Base-by-base conservation (phyloP, 2,888 invertebrate species). In the Watsonalla binaria region DNA sequence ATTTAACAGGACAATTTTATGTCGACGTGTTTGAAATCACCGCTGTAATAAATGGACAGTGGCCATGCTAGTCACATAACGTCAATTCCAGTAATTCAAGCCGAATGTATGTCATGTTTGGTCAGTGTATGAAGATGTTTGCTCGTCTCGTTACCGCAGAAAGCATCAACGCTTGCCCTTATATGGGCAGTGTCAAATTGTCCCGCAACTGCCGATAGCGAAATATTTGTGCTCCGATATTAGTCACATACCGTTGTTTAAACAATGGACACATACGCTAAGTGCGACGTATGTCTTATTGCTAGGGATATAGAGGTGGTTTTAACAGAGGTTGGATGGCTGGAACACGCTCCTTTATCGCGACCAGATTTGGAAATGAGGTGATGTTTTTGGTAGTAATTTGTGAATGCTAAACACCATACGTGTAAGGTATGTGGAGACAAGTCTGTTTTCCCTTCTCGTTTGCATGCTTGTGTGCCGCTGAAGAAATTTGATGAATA, bases 201-300 rank as follows among this genome's bases (percentile, higher is more conserved):
- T 49, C 45, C n/a, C 9, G 63, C 57, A 53, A 61, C 54, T 45
- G 33, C 50, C 53, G 52, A 60, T 61, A 42, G 63, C 55, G 58
- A 57, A 60, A 60, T 54, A 51, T 51, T 49, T 52, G 53, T 51
- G 47, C 47, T 54, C 54, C 35, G 58, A 49, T 51, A 45, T 54
- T 59, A 51, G 54, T 55, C 57, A 56, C 51, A 35, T 52, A 62
- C 66, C 63, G 69, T 70, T 72, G 62, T 72, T 62, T 60, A 62
- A 71, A 66, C 65, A 63, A 42, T 42, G 6, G 5, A 11, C 11
- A 11, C 11, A 11, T 11, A 11, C 42, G 42, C 8, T 42, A 11
- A 11, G 42, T 42, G 11, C 11, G 11, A 42, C 1, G 5, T 42
- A 11, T 2, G 11, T 9, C 11, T 11, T 42, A 42, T 42, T 42